Evolutionary conservation across 2,797 vertebrate genomes (phyloP), one percentile per base, ranked within the genome.

Genomic region (Oreortyx pictus): DNA sequence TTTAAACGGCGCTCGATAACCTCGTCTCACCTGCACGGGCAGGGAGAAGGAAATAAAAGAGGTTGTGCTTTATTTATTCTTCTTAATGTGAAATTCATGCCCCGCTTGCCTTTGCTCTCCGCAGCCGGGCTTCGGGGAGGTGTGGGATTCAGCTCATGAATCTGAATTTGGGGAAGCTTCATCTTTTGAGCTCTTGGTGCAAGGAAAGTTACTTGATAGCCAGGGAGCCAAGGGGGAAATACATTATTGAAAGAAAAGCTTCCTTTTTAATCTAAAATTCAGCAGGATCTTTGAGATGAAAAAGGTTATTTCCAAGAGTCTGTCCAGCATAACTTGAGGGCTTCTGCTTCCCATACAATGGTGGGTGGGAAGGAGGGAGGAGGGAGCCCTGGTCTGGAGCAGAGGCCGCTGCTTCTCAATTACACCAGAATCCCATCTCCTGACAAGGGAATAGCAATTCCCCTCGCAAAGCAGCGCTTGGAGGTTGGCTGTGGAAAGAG

Each of bases 251-350:
- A 93, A 82, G 80, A 67, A 86, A 94, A 93, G 85, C 70, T 96
- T 90, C 75, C 82, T 96, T 97, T 97, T 97, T 95, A 95, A 97
- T 97, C 96, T 96, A 94, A 96, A 95, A 96, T 91, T 93, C 90
- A 96, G 95, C 83, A 95, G 83, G 95, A 93, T 81, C 93, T 93
- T 92, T 93, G 95, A 89, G 89, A 92, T 82, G 92, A 94, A 81
- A 96, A 44, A 79, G 94, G 92, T 94, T 92, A 89, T 92, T 96
- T 92, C 91, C 89, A 86, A 91, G 86, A 93, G 81, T 89, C 94
- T 92, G 91, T 82, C 93, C 82, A 72, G 89, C 78, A 50, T 91
- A 84, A 86, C 65, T 96, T 82, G 86, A 88, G 88, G 89, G 86
- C 83, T 90, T 88, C 76, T 81, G 46, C 62, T 87, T 75, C 79